Evolutionary conservation across 2,888 invertebrate species (phyloP).

Genomic region (Mactromeris polynyma): DNA sequence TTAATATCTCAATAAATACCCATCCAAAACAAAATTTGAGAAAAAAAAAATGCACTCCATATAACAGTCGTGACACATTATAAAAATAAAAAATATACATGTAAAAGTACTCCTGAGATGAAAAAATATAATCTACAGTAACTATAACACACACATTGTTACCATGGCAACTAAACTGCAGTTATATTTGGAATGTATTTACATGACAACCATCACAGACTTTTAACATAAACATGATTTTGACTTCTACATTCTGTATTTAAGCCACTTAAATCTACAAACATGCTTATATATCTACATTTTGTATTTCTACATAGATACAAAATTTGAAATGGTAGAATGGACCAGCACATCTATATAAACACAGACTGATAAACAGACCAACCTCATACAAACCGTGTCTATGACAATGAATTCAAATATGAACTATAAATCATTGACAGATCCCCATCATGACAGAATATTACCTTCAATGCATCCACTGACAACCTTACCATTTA

Average conservation of each 20-base stretch:
- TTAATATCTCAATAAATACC: neutral
- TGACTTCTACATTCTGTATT: neutral
- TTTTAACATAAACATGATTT: neutral
- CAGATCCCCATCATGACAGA: neutral
- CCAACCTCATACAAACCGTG: neutral
- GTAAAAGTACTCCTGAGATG: neutral
- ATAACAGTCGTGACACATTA: neutral
- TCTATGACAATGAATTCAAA: neutral
- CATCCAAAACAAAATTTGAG: neutral
- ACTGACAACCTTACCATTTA: neutral
- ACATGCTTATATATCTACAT: neutral
- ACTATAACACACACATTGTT: neutral
- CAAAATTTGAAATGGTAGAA: neutral
- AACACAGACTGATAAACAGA: neutral
- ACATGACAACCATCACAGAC: neutral
- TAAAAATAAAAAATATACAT: neutral
- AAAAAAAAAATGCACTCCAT: neutral
- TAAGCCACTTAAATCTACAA: neutral
- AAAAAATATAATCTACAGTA: neutral
- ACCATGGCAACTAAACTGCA: neutral
- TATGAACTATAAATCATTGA: neutral
- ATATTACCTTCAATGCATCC: neutral
- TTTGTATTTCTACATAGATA: neutral
- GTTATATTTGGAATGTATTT: conserved; percentile 10
- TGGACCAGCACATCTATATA: neutral